These are phyloP conservation scores for Hyposoter didymator DNA, from an alignment of 2,888 invertebrate genomes.

Conservation along the genomic window DNA sequence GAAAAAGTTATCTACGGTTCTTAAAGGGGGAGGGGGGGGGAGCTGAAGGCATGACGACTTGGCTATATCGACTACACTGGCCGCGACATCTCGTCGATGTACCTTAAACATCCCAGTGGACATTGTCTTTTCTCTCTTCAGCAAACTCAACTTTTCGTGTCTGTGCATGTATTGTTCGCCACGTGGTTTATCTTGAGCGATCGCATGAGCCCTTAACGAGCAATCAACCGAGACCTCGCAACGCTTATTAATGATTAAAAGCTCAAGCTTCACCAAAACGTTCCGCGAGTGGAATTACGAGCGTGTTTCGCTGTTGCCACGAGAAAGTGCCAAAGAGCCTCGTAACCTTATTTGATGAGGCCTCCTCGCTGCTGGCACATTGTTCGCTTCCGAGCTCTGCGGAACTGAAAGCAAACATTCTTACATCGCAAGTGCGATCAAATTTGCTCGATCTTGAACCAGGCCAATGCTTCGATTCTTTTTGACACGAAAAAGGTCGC, in stretches of 20 bases:
- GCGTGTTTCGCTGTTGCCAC: conserved; percentile 3
- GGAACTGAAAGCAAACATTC: background rate
- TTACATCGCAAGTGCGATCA: background rate
- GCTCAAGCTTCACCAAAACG: conserved; percentile 42
- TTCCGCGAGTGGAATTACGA: conserved; percentile 38
- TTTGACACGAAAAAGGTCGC: background rate
- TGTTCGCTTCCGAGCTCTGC: background rate
- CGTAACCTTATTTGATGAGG: conserved; percentile 55
- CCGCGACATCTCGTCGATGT: conserved; percentile 55
- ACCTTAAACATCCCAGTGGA: conserved; percentile 23
- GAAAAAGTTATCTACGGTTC: conserved; percentile 30
- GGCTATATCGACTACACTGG: conserved; percentile 31
- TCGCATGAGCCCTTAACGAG: conserved; percentile 32
- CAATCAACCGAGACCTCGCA: conserved; percentile 4
- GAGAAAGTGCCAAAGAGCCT: conserved; percentile 25
- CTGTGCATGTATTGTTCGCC: background rate
- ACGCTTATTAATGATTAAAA: conserved; percentile 21
- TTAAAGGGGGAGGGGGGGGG: background rate
- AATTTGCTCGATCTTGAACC: background rate
- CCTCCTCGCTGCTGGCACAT: background rate
- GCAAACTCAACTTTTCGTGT: background rate
- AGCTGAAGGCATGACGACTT: conserved; percentile 1
- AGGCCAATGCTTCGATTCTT: background rate
- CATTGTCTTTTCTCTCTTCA: conserved; percentile 2
- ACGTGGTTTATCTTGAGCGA: conserved; percentile 7